Percentiles rank a stretch among this genome's conserved stretches.
Evolutionary conservation across 2,113 vertebrate species (phyloP).

Genomic region (Charadrius vociferus): DNA sequence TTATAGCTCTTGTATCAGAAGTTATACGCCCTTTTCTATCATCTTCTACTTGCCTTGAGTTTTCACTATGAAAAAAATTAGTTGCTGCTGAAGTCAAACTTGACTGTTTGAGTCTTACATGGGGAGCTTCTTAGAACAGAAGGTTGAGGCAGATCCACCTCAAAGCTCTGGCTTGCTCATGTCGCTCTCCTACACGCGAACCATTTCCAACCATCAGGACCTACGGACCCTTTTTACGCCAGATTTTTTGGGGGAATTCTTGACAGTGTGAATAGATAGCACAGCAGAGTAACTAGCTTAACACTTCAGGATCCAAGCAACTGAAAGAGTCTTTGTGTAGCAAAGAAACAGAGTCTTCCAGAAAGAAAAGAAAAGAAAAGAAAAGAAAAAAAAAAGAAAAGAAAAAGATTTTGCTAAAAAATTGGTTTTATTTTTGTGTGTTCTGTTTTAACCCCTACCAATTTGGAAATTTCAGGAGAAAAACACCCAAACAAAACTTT

Average conservation of each 20-base stretch:
- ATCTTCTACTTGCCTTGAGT: not conserved
- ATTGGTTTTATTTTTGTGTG: not conserved
- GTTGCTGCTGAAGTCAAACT: not conserved
- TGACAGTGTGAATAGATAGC: not conserved
- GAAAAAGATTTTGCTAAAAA: not conserved
- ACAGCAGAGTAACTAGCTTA: not conserved
- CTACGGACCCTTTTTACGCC: not conserved
- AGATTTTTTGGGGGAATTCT: not conserved
- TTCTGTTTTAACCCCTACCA: not conserved
- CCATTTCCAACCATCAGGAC: not conserved
- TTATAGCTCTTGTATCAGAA: not conserved
- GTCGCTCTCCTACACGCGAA: fast-evolving
- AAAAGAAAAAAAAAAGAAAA: not conserved
- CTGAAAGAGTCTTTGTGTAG: not conserved
- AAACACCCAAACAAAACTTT: not conserved
- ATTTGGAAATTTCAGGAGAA: not conserved
- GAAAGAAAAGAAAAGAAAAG: not conserved
- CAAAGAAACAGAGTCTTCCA: not conserved
- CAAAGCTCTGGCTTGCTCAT: not conserved
- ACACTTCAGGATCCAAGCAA: not conserved
- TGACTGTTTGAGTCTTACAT: not conserved
- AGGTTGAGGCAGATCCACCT: not conserved
- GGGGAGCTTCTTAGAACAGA: not conserved
- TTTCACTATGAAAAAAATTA: not conserved
- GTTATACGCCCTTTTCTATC: not conserved